Conservation (phyloP, 2,113 vertebrate species). For the Atherinomorus stipes region DNA sequence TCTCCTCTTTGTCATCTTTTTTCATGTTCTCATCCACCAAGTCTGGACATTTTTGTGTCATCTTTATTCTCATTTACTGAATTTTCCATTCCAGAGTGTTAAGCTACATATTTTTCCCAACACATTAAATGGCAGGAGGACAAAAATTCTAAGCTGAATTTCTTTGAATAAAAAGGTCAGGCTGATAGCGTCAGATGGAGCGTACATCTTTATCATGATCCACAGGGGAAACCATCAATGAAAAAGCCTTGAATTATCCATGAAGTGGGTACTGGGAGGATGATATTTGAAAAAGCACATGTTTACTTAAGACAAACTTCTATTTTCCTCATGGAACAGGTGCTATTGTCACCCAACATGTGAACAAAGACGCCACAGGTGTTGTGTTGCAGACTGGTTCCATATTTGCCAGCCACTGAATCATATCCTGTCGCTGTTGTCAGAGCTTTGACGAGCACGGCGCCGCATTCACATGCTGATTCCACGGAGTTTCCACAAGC, state of each 20-base stretch:
- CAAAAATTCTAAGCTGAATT: too few species aligned
- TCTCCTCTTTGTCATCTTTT: too few species aligned
- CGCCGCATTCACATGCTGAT: constrained; percentile 37
- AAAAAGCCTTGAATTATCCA: background rate
- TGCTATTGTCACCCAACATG: background rate
- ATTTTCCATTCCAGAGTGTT: too few species aligned
- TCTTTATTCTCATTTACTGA: too few species aligned
- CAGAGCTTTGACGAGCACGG: constrained; percentile 16
- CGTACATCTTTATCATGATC: too few species aligned
- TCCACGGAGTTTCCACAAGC: constrained; percentile 46
- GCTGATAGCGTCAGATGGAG: too few species aligned
- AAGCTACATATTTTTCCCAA: too few species aligned
- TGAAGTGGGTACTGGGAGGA: background rate
- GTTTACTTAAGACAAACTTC: background rate
- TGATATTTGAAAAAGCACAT: background rate
- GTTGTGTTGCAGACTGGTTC: background rate
- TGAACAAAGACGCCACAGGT: background rate
- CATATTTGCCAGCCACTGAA: constrained; percentile 11
- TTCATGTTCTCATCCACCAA: too few species aligned
- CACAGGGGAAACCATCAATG: too few species aligned
- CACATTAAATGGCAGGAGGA: too few species aligned
- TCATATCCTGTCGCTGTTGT: constrained; percentile 13
- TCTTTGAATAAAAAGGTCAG: too few species aligned
- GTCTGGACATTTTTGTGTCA: too few species aligned
- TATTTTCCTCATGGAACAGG: background rate